A percentile compares a stretch with the other conserved stretches of the same genome.
phyloP scores from a whole-genome alignment of 2,113 vertebrate species.

The Cyprinodon variegatus region DNA sequence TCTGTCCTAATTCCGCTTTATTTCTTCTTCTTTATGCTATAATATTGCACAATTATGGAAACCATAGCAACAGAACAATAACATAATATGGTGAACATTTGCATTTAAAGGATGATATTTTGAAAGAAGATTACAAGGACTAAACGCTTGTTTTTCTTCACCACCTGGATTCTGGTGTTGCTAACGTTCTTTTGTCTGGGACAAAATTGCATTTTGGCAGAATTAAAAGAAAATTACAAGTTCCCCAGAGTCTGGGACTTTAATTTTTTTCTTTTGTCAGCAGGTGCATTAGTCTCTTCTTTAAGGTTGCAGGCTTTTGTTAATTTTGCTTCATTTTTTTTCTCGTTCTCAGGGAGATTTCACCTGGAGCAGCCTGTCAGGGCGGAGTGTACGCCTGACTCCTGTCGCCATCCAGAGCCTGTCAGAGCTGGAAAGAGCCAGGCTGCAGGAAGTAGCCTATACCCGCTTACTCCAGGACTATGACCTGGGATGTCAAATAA shows the following conservation, averaged over 20 bases:
- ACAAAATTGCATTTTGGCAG: background rate
- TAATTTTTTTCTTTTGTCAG: background rate
- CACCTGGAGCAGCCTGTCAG: constrained; percentile 97
- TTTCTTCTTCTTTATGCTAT: background rate
- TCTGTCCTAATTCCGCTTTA: too few species aligned
- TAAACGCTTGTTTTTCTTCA: background rate
- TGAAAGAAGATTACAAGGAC: background rate
- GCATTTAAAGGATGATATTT: background rate
- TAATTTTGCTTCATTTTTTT: background rate
- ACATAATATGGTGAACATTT: background rate
- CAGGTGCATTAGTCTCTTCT: background rate
- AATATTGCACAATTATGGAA: background rate
- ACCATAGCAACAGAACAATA: background rate
- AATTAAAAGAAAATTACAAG: background rate
- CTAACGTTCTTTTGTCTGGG: background rate
- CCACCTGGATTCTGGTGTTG: background rate
- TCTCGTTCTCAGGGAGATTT: constrained; percentile 85
- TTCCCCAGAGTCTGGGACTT: background rate
- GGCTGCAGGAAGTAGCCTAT: constrained; percentile 93
- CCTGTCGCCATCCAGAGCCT: constrained; percentile 91
- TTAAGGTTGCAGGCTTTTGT: background rate
- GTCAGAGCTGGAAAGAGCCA: constrained; percentile 89
- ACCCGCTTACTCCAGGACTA: constrained; percentile 93
- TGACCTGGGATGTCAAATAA: constrained; percentile 93
- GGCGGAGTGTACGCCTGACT: constrained; percentile 88